Evolutionary conservation across 37 sponge, comb jelly and placozoan species (phyloP), one percentile per base, ranked within the genome.

Genomic region (Amphimedon queenslandica): DNA sequence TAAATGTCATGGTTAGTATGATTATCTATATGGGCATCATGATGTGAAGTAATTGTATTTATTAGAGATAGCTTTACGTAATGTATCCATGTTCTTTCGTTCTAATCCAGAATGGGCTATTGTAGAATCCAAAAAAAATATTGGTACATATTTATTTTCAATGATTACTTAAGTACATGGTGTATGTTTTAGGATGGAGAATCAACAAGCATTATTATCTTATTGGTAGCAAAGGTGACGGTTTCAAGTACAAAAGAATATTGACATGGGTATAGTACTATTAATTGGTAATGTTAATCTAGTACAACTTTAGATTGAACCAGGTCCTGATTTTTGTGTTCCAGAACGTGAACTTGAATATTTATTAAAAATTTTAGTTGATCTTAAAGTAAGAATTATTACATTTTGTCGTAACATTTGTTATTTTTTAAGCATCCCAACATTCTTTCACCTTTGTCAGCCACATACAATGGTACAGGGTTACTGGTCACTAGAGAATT

Each of bases 61-160:
- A n/a, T n/a, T 71, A 93, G 94, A 86, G 34, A 73, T 29, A 51
- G 94, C 94, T 40, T 63, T 82, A 13, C 67, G 81, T 2, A 85
- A 86, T 73, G 90, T 82, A 16, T 93, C 94, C 42, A 89, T 93
- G 94, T 89, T 93, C 57, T 93, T 93, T 47, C 87, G 94, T 3
- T 89, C 91, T 30, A 74, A 93, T 28, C 88, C 83, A 1, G 76
- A 55, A 4, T 89, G 81, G 83, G 60, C 37, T 25, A 71, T 93
- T 32, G 83, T 80, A 6, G 80, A 93, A 25, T 77, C 78, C 1
- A 68, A 90, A 16, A 57, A 31, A 57, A 65, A 63, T 30, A 84
- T 93, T 8, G 93, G 90, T 89, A 39, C 58, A 74, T 38, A 20
- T 25, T 37, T 56, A 21, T 6, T 18, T n/a, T n/a, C n/a, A 31